Evolutionary conservation across 1,140 invertebrate genomes (phyloP).

Genomic region (Chironomus striatipennis): DNA sequence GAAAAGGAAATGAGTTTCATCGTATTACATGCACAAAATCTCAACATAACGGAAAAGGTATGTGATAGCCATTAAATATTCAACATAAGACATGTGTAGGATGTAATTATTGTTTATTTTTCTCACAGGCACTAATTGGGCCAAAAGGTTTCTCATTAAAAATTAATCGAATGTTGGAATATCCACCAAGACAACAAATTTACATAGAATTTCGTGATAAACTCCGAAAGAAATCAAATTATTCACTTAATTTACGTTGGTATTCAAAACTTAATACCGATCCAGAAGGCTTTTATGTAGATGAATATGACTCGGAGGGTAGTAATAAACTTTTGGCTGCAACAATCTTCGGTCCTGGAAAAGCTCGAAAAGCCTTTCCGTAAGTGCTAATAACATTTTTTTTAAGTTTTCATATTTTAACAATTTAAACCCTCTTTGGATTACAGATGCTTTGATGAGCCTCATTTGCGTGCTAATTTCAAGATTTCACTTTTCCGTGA

Average conservation of each 20-base stretch:
- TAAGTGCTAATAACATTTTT: neutral
- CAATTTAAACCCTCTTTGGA: neutral
- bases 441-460: slow-evolving; percentile 84
- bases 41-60: slow-evolving; percentile 78
- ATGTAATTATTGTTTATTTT: slow-evolving; percentile 1
- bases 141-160: slow-evolving; percentile 60
- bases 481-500: slow-evolving; percentile 81
- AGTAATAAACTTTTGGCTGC: slow-evolving; percentile 83
- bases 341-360: slow-evolving; percentile 92
- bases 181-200: slow-evolving; percentile 71
- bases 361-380: slow-evolving; percentile 88
- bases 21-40: slow-evolving; percentile 81
- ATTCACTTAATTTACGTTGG: slow-evolving; percentile 77
- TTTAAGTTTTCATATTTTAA: neutral
- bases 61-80: slow-evolving; percentile 29
- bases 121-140: slow-evolving; percentile 57
- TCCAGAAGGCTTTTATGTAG: slow-evolving; percentile 87
- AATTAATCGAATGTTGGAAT: slow-evolving; percentile 67
- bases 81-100: neutral
- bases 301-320: slow-evolving; percentile 65
- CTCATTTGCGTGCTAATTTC: slow-evolving; percentile 88
- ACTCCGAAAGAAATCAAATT: slow-evolving; percentile 67
- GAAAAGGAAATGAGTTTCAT: slow-evolving; percentile 79
- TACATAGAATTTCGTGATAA: slow-evolving; percentile 78
- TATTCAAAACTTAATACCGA: slow-evolving; percentile 67